phyloP scores from a whole-genome alignment of 35 echinoderm and acorn worm genomes.

The Apostichopus parvimensis region DNA sequence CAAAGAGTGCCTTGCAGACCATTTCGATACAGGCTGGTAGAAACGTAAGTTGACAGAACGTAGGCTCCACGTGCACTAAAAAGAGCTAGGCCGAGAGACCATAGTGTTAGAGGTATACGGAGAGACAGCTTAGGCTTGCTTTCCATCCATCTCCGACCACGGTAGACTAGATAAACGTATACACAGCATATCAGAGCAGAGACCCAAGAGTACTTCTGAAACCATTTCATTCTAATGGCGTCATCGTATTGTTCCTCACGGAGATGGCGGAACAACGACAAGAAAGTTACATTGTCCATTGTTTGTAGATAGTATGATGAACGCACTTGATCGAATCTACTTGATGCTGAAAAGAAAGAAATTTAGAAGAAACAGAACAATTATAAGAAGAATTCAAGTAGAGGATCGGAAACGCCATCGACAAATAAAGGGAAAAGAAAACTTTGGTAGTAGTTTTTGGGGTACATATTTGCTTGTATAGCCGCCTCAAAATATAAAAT shows the following conservation, averaged over 20 bases:
- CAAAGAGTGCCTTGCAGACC: constrained; percentile 1
- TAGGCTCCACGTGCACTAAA: constrained; percentile 36
- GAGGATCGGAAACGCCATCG: too few relatives aligned
- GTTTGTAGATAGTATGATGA: neutral
- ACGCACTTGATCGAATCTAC: too few relatives aligned
- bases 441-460: too few relatives aligned
- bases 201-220: constrained; percentile 12
- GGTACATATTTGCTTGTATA: too few relatives aligned
- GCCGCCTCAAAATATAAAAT: too few relatives aligned
- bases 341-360: too few relatives aligned
- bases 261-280: constrained; percentile 15
- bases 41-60: neutral
- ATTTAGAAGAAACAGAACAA: too few relatives aligned
- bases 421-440: too few relatives aligned
- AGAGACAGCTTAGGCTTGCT: neutral
- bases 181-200: neutral
- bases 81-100: constrained; percentile 10
- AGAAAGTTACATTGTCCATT: neutral
- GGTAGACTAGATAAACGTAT: constrained; percentile 23
- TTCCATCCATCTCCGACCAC: neutral
- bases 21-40: neutral
- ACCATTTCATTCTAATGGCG: constrained; percentile 17
- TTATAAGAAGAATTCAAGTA: too few relatives aligned
- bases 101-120: constrained; percentile 31
- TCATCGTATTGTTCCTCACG: neutral